Conservation (phyloP, 2,888 invertebrate species). For the Carabus problematicus region DNA sequence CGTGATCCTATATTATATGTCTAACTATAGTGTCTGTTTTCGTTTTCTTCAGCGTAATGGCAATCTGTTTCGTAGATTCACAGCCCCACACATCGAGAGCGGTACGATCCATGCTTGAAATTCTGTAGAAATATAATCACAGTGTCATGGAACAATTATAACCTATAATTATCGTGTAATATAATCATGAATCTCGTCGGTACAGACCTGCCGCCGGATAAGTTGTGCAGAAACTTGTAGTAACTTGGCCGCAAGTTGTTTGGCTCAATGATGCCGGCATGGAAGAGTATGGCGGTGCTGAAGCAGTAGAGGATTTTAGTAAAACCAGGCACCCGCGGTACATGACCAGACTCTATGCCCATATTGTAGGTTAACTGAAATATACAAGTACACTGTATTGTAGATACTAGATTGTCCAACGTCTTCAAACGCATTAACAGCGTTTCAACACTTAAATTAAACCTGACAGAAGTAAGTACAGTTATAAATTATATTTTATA, state of each 20-base stretch:
- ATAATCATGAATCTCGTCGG: neutral
- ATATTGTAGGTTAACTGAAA: conserved; percentile 74
- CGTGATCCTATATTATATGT: conserved; percentile 48
- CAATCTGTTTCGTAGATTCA: conserved; percentile 62
- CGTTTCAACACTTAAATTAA: too few species aligned
- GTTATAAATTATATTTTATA: too few species aligned
- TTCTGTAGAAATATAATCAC: conserved; percentile 57
- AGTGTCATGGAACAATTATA: neutral
- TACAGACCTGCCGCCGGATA: conserved; percentile 73
- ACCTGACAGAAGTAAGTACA: neutral
- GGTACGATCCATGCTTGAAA: conserved; percentile 66
- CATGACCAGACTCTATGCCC: conserved; percentile 69
- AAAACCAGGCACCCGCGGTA: conserved; percentile 75
- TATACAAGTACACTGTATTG: too few species aligned
- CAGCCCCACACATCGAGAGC: conserved; percentile 69
- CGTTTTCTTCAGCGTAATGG: conserved; percentile 59
- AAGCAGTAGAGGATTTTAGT: conserved; percentile 76
- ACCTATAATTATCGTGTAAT: neutral
- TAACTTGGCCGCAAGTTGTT: conserved; percentile 81
- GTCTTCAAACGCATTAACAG: too few species aligned
- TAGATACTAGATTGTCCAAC: too few species aligned
- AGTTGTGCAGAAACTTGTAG: conserved; percentile 77
- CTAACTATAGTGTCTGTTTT: conserved; percentile 55
- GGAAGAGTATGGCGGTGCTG: conserved; percentile 79
- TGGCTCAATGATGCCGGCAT: conserved; percentile 80